Conservation (phyloP, 2,113 vertebrate species). For the Catagonus wagneri region DNA sequence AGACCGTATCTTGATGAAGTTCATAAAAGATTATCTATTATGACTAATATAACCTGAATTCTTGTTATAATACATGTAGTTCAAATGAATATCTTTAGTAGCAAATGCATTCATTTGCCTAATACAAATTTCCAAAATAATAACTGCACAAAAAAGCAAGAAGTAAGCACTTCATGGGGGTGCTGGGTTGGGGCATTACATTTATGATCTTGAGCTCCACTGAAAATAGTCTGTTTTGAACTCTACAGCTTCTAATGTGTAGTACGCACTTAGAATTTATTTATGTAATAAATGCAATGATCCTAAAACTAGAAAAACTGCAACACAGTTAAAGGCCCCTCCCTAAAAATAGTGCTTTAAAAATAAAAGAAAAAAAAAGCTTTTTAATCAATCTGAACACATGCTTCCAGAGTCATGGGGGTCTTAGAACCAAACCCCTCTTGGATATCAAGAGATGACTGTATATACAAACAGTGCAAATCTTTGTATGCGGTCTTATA, state of each 20-base stretch:
- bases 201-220: constrained; percentile 4
- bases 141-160: constrained; percentile 38
- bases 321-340: background rate
- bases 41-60: background rate
- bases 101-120: constrained; percentile 15
- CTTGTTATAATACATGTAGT: background rate
- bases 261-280: too few relatives aligned
- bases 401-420: background rate
- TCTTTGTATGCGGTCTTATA: background rate
- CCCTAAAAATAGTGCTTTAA: background rate
- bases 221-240: constrained; percentile 35
- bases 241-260: constrained; percentile 44
- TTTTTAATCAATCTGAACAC: background rate
- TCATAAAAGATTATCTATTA: background rate
- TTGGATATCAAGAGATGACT: background rate
- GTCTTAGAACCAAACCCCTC: background rate
- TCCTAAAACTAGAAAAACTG: constrained; percentile 37
- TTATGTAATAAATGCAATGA: constrained; percentile 38
- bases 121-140: constrained; percentile 10
- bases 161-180: background rate
- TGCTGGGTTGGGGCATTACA: background rate
- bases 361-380: background rate
- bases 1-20: background rate
- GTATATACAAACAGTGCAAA: constrained; percentile 20
- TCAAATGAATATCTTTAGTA: constrained; percentile 24